Evolutionary conservation across 2,113 vertebrate species (phyloP), one percentile per base, ranked within the genome.

Genomic region (Myotis yumanensis): DNA sequence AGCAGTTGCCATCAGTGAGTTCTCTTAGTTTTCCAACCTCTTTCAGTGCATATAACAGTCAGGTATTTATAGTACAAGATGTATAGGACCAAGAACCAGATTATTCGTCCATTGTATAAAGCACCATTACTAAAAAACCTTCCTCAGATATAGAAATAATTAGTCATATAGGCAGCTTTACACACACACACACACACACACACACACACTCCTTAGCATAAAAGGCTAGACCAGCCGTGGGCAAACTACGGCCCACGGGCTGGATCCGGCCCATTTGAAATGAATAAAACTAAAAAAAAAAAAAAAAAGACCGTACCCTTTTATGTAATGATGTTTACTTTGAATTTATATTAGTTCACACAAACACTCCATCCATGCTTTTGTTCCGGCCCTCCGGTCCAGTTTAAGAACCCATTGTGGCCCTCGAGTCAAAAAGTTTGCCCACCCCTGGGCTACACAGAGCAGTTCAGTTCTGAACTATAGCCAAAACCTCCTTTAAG

Each of bases 1-100:
- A 73, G 64, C 3, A 46, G 35, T 46, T 85, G 62, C 68, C 12
- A 11, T 83, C 62, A 54, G 51, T 37, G n/a, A 91, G 37, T 32
- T 89, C 69, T 72, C 72, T 72, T 35, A 76, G 68, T 95, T 95
- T 90, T 80, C 87, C 6, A 52, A 54, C 62, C 85, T 73, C 40
- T 43, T 86, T 28, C 51, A 69, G 4, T 79, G 46, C 30, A 93
- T 91, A 30, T 52, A 86, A 89, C 18, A 84, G 35, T 85, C 30
- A 62, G 20, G 17, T 52, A 43, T 51, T 91, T 77, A 93, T 2
- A 81, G 15, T 30, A 32, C 84, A 71, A 81, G 20, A 69, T 46
- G 23, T 18, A 46, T 2, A 52, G 37, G 30, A 71, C 48, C 57
- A 68, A 25, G 25, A 95, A 64, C 30, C 46, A 72, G 35, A 94